phyloP scores from a whole-genome alignment of 2,113 vertebrate genomes.

The Triplophysa rosa region DNA sequence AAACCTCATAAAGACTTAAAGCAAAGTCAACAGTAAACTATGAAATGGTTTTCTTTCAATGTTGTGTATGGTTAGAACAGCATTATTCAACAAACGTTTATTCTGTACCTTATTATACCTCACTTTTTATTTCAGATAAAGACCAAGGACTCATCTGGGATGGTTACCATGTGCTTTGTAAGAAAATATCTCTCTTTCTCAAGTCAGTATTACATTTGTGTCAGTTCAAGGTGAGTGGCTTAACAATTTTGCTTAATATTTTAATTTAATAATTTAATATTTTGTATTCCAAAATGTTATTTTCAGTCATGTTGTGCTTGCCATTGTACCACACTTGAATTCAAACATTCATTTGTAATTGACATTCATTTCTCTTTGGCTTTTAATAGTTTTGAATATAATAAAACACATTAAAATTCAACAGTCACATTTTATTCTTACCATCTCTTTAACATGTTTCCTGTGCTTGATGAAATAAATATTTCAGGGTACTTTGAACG shows the following conservation, averaged over 20 bases:
- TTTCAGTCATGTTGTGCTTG: too few species aligned
- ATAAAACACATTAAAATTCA: too few species aligned
- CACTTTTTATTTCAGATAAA: neutral
- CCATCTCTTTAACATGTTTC: constrained; percentile 2
- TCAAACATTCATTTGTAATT: too few species aligned
- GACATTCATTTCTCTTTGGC: too few species aligned
- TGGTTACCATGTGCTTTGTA: neutral
- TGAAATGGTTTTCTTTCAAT: neutral
- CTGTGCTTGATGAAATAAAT: neutral
- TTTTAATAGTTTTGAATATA: too few species aligned
- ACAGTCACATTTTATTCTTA: constrained; percentile 5
- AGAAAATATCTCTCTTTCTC: neutral
- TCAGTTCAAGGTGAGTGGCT: neutral
- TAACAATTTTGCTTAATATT: neutral
- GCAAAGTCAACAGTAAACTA: constrained; percentile 10
- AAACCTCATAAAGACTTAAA: neutral
- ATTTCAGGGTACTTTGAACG: constrained; percentile 15
- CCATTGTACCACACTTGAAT: too few species aligned
- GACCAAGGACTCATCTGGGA: neutral
- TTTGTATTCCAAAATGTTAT: too few species aligned
- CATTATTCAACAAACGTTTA: neutral
- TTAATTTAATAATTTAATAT: too few species aligned
- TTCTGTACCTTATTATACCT: too few species aligned
- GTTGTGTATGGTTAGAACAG: too few species aligned
- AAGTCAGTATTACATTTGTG: constrained; percentile 6